phyloP scores from a whole-genome alignment of 2,113 vertebrate species.

The Cyprinodon tularosa region DNA sequence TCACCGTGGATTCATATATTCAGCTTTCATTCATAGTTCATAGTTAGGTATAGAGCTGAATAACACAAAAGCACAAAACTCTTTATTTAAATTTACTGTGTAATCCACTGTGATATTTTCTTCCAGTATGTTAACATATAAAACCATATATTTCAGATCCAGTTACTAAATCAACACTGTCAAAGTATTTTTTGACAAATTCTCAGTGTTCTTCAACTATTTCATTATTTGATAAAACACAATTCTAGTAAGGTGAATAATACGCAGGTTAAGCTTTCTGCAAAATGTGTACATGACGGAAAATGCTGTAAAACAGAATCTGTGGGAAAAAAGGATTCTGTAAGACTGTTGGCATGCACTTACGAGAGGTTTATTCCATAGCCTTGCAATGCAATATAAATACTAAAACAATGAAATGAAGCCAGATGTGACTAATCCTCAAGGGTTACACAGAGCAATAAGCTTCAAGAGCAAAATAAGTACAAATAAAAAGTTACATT shows the following conservation, averaged over 20 bases:
- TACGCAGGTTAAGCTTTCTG: conserved; percentile 30
- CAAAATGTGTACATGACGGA: conserved; percentile 33
- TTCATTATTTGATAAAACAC: conserved; percentile 2
- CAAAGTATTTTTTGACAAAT: not conserved
- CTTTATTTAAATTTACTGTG: too few relatives aligned
- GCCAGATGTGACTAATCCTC: not conserved
- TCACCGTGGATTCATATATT: too few relatives aligned
- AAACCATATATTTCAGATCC: not conserved
- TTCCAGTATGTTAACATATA: not conserved
- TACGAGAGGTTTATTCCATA: conserved; percentile 12
- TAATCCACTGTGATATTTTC: not conserved
- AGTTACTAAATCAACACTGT: not conserved
- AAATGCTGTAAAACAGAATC: conserved; percentile 42
- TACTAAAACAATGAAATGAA: conserved; percentile 10
- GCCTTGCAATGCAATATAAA: conserved; percentile 3
- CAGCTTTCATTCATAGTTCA: too few relatives aligned
- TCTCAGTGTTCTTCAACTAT: not conserved
- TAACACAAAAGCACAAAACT: not conserved
- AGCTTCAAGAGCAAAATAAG: not conserved
- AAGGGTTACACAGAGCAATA: conserved; percentile 1
- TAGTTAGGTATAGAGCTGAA: not conserved
- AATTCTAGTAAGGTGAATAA: not conserved
- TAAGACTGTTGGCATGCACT: conserved; percentile 18
- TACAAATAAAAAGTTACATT: not conserved
- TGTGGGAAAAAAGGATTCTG: conserved; percentile 18